A percentile compares a stretch with the other conserved stretches of the same genome.
phyloP scores from a whole-genome alignment of 2,113 vertebrate species.

The Haplochromis burtoni region DNA sequence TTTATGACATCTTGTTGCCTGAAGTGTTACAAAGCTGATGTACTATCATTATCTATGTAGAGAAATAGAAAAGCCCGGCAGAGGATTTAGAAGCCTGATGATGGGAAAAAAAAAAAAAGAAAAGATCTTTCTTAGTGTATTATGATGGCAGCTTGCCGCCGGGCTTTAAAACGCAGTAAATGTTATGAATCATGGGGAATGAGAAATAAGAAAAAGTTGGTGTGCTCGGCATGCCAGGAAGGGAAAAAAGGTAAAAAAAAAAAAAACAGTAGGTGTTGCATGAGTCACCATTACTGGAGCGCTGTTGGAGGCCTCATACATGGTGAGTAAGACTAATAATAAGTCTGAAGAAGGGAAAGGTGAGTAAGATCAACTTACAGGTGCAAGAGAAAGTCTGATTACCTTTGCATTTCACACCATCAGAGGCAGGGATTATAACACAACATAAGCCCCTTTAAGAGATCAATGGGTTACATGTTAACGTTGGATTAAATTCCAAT shows the following conservation, averaged over 20 bases:
- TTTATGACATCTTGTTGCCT: constrained; percentile 25
- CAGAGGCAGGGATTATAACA: not conserved
- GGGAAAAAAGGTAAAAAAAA: not conserved
- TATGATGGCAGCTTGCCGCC: constrained; percentile 33
- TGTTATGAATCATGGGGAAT: constrained; percentile 43
- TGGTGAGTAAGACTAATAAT: constrained; percentile 31
- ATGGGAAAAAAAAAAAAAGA: not conserved
- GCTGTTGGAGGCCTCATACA: not conserved
- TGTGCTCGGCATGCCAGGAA: not conserved
- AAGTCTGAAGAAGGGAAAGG: not conserved
- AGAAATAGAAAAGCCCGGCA: constrained; percentile 39
- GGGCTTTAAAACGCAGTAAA: constrained; percentile 36
- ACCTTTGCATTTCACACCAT: not conserved
- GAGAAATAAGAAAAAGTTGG: not conserved
- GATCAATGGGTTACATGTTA: not conserved
- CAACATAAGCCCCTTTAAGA: not conserved
- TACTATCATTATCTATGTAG: constrained; percentile 33
- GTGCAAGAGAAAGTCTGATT: constrained; percentile 19
- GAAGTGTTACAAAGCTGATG: not conserved
- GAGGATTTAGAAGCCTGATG: constrained; percentile 50
- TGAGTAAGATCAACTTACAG: constrained; percentile 28
- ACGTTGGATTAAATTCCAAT: not conserved
- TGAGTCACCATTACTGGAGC: constrained; percentile 41
- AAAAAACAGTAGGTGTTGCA: not conserved
- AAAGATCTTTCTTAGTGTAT: constrained; percentile 14